phyloP scores from a whole-genome alignment of 2,797 vertebrate species.

The Lithobates pipiens region DNA sequence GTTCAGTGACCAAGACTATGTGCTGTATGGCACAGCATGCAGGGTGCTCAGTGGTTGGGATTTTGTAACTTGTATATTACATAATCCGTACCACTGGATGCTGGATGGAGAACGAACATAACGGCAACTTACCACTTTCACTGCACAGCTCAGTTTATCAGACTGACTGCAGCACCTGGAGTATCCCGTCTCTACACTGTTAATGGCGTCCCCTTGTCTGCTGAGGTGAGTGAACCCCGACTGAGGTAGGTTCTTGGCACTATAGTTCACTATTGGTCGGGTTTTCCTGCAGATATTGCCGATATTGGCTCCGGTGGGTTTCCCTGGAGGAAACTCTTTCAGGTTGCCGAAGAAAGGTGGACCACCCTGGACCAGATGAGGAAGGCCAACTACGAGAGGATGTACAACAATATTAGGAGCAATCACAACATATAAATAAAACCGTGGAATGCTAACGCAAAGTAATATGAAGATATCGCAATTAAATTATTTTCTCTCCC shows the following conservation, averaged over 20 bases:
- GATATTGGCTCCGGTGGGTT: constrained; percentile 65
- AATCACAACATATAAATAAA: too few relatives aligned
- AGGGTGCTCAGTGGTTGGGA: too few relatives aligned
- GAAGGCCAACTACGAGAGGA: neutral
- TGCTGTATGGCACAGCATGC: too few relatives aligned
- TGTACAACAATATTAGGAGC: too few relatives aligned
- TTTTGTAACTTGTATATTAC: too few relatives aligned
- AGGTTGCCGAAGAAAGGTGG: constrained; percentile 37
- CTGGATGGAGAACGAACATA: too few relatives aligned
- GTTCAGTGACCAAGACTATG: too few relatives aligned
- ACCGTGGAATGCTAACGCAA: too few relatives aligned
- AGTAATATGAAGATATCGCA: too few relatives aligned
- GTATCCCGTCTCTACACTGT: constrained; percentile 63
- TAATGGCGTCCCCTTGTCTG: constrained; percentile 71
- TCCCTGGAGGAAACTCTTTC: constrained; percentile 71
- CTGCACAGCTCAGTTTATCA: constrained; percentile 49
- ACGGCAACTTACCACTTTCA: constrained; percentile 32
- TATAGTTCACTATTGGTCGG: constrained; percentile 63
- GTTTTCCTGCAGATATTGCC: constrained; percentile 66
- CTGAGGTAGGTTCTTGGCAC: constrained; percentile 67
- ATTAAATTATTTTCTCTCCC: too few relatives aligned
- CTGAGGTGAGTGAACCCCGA: constrained; percentile 69
- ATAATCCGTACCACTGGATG: too few relatives aligned
- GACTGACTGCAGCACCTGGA: constrained; percentile 38
- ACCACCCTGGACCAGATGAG: neutral